Evolutionary conservation across 2,797 vertebrate genomes (phyloP), one percentile per base, ranked within the genome.

Genomic region (Streptopelia turtur): DNA sequence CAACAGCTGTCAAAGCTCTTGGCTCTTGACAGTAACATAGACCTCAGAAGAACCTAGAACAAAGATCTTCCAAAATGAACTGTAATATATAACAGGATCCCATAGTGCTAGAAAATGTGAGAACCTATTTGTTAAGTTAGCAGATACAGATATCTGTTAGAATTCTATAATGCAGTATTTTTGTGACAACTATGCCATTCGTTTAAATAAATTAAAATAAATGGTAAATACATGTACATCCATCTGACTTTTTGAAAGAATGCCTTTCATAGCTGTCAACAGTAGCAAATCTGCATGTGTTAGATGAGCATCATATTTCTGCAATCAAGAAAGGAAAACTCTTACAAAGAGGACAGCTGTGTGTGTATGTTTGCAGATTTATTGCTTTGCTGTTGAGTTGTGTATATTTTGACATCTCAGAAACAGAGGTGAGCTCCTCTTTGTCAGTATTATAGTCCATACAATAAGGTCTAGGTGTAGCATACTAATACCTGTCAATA

Each of bases 1-100:
- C 97, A 97, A 94, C 95, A 97, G 95, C 97, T 98, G 97, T 93
- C 96, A 97, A 83, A 97, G 95, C 86, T 96, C 82, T 97, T 97
- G 97, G 96, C 97, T 98, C 89, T 94, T 93, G 89, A 91, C 90
- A 95, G 94, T 85, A 96, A 96, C 77, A 95, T 50, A 95, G 94
- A 96, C 83, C 94, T 97, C 91, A 96, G 96, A 97, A 97, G 90
- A 93, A 96, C 92, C 89, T 91, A 97, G 96, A 97, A 95, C 92
- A 97, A 98, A 97, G 75, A 69, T 97, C 89, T 96, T 95, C 78
- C 65, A 94, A 96, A 97, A 96, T 85, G 94, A 97, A 45, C 83
- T 95, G 77, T 89, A 95, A 95, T 95, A 95, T 88, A 83, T 96
- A 97, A 96, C 1, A 0, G 63, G 92, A 75, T 93, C 69, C 90